Base-by-base conservation (phyloP, 2,888 invertebrate genomes). In the Noctua fimbriata region DNA sequence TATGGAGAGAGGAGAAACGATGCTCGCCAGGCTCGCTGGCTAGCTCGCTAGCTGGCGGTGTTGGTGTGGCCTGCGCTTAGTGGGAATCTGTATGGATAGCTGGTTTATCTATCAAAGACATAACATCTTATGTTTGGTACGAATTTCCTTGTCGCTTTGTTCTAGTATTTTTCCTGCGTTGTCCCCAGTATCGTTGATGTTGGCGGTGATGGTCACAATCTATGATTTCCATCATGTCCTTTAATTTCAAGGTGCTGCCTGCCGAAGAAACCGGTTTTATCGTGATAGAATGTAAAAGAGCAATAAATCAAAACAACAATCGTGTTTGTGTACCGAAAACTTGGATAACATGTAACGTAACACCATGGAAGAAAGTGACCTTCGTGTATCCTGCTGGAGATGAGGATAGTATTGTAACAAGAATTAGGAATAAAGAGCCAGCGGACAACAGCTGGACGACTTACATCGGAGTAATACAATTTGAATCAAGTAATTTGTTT, bases 291-390 rank as follows among this genome's bases (percentile, higher is more conserved):
- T 76, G 63, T 32, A 76, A 69, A 21, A 69, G 24, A 55, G 21
- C 69, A 9, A 82, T 69, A 3, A 75, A 82, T 47, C 28, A 47
- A 32, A 55, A 47, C 16, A 75, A 55, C 16, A 63, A 82, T 18
- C 63, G n/a, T 32, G 76, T 81, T 65, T 82, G 76, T 65, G 69
- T 81, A 21, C 81, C 81, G 21, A 82, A 24, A 55, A n/a, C 82
- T 21, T 81, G 81, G 81, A 5, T 81, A 6, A 36, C 21, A 24
- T 65, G 32, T n/a, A 9, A 65, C 6, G 5, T 81, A 6, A 5
- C 75, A 10, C 0, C 0, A 21, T 55, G 24, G 0, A n/a, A 41
- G 1, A 76, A 32, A n/a, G 81, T 81, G 28, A 47, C 81, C 6
- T 65, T 81, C 2, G 82, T 9, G 0, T 81, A 82, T 47, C 81